A percentile compares a stretch with the other conserved stretches of the same genome.
phyloP scores from a whole-genome alignment of 2,888 invertebrate species.

The Chrysodeixis includens region DNA sequence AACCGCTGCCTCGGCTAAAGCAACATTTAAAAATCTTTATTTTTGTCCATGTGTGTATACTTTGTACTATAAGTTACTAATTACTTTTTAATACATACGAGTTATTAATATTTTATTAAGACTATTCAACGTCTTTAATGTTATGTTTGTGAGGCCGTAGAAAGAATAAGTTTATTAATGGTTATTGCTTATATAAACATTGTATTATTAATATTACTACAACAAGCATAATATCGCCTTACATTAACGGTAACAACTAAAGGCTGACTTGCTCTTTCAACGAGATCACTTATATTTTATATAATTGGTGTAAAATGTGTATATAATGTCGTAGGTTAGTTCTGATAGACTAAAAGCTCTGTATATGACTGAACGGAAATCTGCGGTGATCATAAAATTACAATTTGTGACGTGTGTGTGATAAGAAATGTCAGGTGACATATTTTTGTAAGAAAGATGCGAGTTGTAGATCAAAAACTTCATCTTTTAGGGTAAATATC shows the following conservation, averaged over 20 bases:
- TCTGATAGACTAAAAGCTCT: constrained; percentile 60
- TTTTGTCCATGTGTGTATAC: constrained; percentile 49
- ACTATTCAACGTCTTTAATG: constrained; percentile 35
- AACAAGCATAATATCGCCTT: constrained; percentile 46
- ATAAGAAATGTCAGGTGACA: constrained; percentile 25
- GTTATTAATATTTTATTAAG: constrained; percentile 45
- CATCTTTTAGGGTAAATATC: not conserved
- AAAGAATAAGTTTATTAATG: constrained; percentile 47
- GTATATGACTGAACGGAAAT: constrained; percentile 76
- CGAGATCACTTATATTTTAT: constrained; percentile 53
- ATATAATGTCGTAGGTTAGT: constrained; percentile 54
- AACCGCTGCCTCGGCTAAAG: constrained; percentile 29
- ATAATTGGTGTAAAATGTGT: constrained; percentile 54
- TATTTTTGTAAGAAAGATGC: constrained; percentile 13
- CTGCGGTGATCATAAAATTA: constrained; percentile 74
- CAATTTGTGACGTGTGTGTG: constrained; percentile 50
- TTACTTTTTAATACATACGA: constrained; percentile 42
- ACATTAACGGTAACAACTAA: constrained; percentile 37
- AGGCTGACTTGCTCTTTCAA: constrained; percentile 58
- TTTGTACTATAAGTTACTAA: constrained; percentile 34
- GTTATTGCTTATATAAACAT: constrained; percentile 37
- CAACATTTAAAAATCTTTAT: constrained; percentile 35
- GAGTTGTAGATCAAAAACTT: not conserved
- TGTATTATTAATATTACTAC: constrained; percentile 19
- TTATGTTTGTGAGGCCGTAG: constrained; percentile 49